phyloP scores from a whole-genome alignment of 2,113 vertebrate species.

The Hoplias malabaricus region DNA sequence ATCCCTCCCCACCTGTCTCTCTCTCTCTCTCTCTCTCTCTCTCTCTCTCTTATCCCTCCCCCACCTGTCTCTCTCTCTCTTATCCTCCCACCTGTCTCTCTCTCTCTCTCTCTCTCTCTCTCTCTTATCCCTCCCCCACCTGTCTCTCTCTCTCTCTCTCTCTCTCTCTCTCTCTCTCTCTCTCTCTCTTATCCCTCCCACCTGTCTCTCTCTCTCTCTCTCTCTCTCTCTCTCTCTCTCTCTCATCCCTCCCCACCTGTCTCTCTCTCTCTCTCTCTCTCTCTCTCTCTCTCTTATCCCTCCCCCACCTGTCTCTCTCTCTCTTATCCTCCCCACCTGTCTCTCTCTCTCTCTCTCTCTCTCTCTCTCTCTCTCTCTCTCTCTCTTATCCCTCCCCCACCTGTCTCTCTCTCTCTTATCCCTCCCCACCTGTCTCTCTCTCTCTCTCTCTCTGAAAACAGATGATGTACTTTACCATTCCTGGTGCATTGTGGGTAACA shows the following conservation, averaged over 20 bases:
- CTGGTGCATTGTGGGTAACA: neutral
- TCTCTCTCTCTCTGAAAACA: neutral
- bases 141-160: neutral
- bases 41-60: neutral
- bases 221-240: constrained; percentile 2
- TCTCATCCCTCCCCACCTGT: neutral
- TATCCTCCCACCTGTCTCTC: too few species aligned
- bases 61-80: too few species aligned
- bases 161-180: too few species aligned
- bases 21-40: too few species aligned
- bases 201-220: constrained; percentile 5
- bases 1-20: too few species aligned
- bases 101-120: too few species aligned
- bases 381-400: neutral
- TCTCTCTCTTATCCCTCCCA: too few species aligned
- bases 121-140: too few species aligned
- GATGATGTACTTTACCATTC: neutral
- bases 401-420: neutral
- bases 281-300: neutral
- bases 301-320: neutral
- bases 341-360: neutral
- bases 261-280: constrained; percentile 14
- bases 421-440: neutral
- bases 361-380: neutral
- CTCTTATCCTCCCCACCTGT: neutral